These are phyloP conservation scores for Drosophila nr. fundita DNA, from an alignment of 2,888 invertebrate species.

Conservation along the genomic window DNA sequence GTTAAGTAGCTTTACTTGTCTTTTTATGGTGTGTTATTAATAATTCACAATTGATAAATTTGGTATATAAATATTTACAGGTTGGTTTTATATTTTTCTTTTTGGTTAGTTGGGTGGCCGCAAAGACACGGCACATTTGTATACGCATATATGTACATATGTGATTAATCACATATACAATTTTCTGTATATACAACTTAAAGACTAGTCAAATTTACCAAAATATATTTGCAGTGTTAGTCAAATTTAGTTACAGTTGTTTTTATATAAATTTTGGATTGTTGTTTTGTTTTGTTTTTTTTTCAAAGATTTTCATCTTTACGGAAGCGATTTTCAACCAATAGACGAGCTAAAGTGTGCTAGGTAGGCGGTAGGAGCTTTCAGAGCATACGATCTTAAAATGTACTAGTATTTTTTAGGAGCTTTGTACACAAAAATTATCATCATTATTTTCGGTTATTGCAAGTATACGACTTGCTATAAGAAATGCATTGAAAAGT, in stretches of 20 bases:
- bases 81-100: conserved; percentile 41
- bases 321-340: conserved; percentile 68
- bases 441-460: conserved; percentile 50
- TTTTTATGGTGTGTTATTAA: conserved; percentile 62
- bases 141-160: conserved; percentile 74
- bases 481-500: conserved; percentile 74
- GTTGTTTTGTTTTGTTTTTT: conserved; percentile 31
- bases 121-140: conserved; percentile 51
- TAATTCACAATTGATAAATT: conserved; percentile 73
- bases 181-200: conserved; percentile 81
- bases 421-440: conserved; percentile 64
- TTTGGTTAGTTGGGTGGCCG: conserved; percentile 55
- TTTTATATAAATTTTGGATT: conserved; percentile 35
- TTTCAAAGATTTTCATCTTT: conserved; percentile 35
- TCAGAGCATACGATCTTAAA: conserved; percentile 65
- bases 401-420: conserved; percentile 49
- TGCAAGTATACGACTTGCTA: conserved; percentile 47
- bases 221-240: conserved; percentile 73
- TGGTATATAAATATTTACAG: conserved; percentile 75
- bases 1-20: conserved; percentile 46
- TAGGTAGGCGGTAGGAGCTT: conserved; percentile 63
- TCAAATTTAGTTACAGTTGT: conserved; percentile 81
- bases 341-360: conserved; percentile 74
- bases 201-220: conserved; percentile 78
- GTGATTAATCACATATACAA: conserved; percentile 73